A percentile compares a stretch with the other conserved stretches of the same genome.
Evolutionary conservation across 2,113 vertebrate genomes (phyloP).

Genomic region (Orcinus orca): DNA sequence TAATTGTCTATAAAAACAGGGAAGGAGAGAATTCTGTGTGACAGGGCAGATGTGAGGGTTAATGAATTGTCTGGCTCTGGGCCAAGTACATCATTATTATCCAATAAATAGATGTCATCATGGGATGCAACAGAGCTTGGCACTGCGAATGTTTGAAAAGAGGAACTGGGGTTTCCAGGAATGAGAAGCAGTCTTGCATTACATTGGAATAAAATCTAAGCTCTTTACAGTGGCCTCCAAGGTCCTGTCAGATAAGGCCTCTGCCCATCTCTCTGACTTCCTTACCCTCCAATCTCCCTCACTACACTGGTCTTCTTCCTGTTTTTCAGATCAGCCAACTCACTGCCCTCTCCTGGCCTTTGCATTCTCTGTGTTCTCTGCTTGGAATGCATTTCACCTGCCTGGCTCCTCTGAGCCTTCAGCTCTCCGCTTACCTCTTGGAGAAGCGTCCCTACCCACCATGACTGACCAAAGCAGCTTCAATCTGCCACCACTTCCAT

Average conservation of each 20-base stretch:
- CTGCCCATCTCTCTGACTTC: background rate
- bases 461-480: background rate
- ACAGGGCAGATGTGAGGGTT: background rate
- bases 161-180: background rate
- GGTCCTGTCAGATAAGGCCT: background rate
- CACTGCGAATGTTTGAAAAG: background rate
- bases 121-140: background rate
- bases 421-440: background rate
- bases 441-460: background rate
- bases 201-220: background rate
- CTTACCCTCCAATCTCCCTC: background rate
- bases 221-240: background rate
- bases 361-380: background rate
- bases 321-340: background rate
- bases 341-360: background rate
- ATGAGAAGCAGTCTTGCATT: background rate
- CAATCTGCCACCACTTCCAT: background rate
- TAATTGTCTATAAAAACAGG: background rate
- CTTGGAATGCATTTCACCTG: background rate
- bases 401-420: background rate
- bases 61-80: background rate
- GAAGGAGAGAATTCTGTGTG: background rate
- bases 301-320: background rate
- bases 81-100: background rate
- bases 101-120: background rate